Conservation (phyloP, 2,888 invertebrate genomes). For the Ophion costatus region DNA sequence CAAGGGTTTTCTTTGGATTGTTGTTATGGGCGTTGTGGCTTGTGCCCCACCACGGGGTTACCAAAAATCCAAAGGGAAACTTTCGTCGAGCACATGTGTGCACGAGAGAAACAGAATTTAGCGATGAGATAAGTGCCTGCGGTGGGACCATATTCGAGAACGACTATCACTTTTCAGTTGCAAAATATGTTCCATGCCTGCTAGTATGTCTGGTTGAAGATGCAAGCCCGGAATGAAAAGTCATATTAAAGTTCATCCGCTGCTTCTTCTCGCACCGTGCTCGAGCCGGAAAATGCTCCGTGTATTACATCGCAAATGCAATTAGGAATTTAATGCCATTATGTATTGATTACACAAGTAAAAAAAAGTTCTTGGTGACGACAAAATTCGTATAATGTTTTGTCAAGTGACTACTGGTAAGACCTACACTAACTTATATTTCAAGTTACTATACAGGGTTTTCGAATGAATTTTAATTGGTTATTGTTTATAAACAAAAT, state of each 20-base stretch:
- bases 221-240: slow-evolving; percentile 50
- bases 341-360: too few relatives aligned
- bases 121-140: slow-evolving; percentile 22
- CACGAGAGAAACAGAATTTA: slow-evolving; percentile 1
- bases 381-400: too few relatives aligned
- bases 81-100: slow-evolving; percentile 10
- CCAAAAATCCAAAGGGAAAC: slow-evolving; percentile 11
- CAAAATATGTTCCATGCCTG: slow-evolving; percentile 53
- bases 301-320: neutral
- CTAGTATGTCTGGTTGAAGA: neutral
- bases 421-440: too few relatives aligned
- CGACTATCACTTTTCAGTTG: slow-evolving; percentile 63
- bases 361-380: too few relatives aligned
- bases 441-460: too few relatives aligned
- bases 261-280: slow-evolving; percentile 10
- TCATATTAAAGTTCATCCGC: slow-evolving; percentile 51
- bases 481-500: too few relatives aligned
- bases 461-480: too few relatives aligned
- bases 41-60: neutral
- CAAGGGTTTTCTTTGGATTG: too few relatives aligned
- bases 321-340: too few relatives aligned
- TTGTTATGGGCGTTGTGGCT: too few relatives aligned
- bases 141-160: slow-evolving; percentile 47
- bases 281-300: neutral
- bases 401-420: too few relatives aligned